Evolutionary conservation across 1,140 invertebrate species (phyloP).

Genomic region (Harpegnathos saltator): DNA sequence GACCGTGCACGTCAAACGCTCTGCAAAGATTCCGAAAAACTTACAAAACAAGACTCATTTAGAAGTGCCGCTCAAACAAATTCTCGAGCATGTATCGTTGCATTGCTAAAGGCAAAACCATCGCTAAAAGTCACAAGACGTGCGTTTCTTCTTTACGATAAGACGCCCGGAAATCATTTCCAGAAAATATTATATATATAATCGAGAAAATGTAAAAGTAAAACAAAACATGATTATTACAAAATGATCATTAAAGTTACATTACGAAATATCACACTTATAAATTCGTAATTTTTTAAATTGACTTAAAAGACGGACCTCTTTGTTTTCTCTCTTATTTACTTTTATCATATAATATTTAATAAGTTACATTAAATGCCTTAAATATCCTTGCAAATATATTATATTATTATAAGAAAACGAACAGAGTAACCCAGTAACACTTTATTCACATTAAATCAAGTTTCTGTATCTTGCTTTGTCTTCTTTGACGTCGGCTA

Average conservation of each 20-base stretch:
- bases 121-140: too few relatives aligned
- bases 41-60: slow-evolving; percentile 13
- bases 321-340: neutral
- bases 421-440: neutral
- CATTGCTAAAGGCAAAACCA: slow-evolving; percentile 4
- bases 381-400: slow-evolving; percentile 18
- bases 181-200: neutral
- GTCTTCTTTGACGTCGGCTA: slow-evolving; percentile 53
- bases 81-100: neutral
- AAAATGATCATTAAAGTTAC: neutral
- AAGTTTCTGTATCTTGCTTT: slow-evolving; percentile 46
- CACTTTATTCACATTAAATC: slow-evolving; percentile 48
- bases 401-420: slow-evolving; percentile 34
- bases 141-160: neutral
- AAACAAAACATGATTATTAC: neutral
- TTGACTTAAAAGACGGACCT: neutral
- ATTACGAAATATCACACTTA: neutral
- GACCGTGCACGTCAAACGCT: slow-evolving; percentile 22
- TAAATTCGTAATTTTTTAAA: neutral
- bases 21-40: slow-evolving; percentile 23
- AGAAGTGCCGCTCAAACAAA: slow-evolving; percentile 2
- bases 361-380: slow-evolving; percentile 20
- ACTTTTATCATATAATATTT: slow-evolving; percentile 13
- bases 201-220: neutral
- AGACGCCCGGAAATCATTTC: neutral